phyloP scores from a whole-genome alignment of 2,113 vertebrate species.

The Donacobius atricapilla region DNA sequence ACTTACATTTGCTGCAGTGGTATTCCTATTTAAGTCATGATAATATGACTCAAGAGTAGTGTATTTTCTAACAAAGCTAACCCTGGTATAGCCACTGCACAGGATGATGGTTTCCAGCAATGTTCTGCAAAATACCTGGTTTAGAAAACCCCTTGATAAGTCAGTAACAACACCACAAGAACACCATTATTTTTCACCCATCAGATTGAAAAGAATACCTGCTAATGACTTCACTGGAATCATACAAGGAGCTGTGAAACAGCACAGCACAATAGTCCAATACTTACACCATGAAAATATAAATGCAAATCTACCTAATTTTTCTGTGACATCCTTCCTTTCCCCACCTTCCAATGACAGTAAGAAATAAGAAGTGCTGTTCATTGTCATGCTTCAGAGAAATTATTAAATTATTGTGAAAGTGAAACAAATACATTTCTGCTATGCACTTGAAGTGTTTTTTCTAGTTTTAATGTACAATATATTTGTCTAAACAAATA shows the following conservation, averaged over 20 bases:
- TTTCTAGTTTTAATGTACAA: slow-evolving; percentile 7
- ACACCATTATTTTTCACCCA: background rate
- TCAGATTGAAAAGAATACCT: background rate
- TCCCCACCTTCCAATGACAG: background rate
- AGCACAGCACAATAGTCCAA: background rate
- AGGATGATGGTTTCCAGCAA: background rate
- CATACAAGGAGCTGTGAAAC: background rate
- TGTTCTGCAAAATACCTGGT: background rate
- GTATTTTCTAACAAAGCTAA: background rate
- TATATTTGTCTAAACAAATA: slow-evolving; percentile 19
- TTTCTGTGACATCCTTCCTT: background rate
- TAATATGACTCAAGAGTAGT: background rate
- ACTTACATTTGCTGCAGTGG: background rate
- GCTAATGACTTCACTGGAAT: background rate
- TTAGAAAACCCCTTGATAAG: background rate
- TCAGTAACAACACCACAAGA: background rate
- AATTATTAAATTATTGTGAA: background rate
- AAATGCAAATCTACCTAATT: background rate
- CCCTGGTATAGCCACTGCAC: background rate
- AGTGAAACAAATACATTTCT: background rate
- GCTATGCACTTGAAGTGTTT: background rate
- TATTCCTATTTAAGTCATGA: background rate
- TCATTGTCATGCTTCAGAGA: background rate
- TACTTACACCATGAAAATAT: background rate
- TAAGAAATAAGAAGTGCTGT: background rate